phyloP scores from a whole-genome alignment of 1,140 invertebrate species.

The Paralvinella palmiformis region DNA sequence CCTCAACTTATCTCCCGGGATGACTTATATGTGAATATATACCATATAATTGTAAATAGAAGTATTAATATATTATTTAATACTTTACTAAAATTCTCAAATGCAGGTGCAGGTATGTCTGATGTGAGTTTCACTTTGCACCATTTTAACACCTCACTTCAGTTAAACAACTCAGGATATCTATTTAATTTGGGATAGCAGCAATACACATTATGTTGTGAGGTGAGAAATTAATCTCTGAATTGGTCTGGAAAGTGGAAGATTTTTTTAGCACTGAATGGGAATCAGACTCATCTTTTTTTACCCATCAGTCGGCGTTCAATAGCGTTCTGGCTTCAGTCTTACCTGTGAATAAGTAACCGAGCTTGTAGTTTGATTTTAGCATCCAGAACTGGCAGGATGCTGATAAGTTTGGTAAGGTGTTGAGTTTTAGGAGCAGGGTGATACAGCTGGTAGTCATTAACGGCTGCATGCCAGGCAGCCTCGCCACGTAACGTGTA shows the following conservation, averaged over 20 bases:
- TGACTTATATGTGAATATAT: too few relatives aligned
- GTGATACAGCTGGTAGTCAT: not conserved
- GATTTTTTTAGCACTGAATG: not conserved
- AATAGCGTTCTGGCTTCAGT: too few relatives aligned
- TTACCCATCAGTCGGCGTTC: too few relatives aligned
- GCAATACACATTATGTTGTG: not conserved
- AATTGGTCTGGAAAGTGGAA: not conserved
- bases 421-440: not conserved
- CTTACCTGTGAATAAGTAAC: conserved; percentile 3
- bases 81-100: too few relatives aligned
- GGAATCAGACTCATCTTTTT: not conserved
- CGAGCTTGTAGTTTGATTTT: not conserved
- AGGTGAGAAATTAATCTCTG: not conserved
- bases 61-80: too few relatives aligned
- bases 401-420: not conserved
- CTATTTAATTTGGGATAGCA: not conserved
- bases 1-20: too few relatives aligned
- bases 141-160: too few relatives aligned
- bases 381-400: not conserved
- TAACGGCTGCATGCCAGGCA: not conserved
- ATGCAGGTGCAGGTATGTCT: too few relatives aligned
- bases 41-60: too few relatives aligned
- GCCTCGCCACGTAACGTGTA: too few relatives aligned
- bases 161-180: not conserved
- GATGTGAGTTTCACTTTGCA: too few relatives aligned